phyloP scores from a whole-genome alignment of 53 echinoderm and acorn worm species.

The Astropecten irregularis region DNA sequence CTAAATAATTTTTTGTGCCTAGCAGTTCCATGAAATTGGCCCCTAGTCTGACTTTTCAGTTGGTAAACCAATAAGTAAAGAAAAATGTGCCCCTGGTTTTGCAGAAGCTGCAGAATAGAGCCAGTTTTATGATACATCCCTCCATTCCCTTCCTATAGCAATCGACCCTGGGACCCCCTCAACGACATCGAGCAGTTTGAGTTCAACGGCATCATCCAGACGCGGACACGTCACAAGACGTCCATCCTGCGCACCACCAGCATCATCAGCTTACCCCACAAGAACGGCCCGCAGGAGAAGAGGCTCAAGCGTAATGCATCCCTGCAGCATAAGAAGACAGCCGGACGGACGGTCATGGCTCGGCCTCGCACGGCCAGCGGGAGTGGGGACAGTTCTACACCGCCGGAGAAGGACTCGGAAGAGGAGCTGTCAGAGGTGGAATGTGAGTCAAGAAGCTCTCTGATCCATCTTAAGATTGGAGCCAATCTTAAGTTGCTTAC shows the following conservation, averaged over 20 bases:
- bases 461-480: too few species aligned
- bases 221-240: slow-evolving; percentile 86
- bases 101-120: too few species aligned
- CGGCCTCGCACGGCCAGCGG: slow-evolving; percentile 21
- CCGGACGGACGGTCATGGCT: background rate
- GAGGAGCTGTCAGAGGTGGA: slow-evolving; percentile 70
- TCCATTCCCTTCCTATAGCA: slow-evolving; percentile 56
- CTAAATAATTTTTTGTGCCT: too few species aligned
- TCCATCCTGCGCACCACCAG: slow-evolving; percentile 91
- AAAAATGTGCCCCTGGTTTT: too few species aligned
- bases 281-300: slow-evolving; percentile 66
- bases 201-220: slow-evolving; percentile 79
- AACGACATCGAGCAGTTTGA: slow-evolving; percentile 98
- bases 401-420: slow-evolving; percentile 50
- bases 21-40: too few species aligned
- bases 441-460: slow-evolving; percentile 54
- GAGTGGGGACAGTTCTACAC: slow-evolving; percentile 83
- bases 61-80: too few species aligned
- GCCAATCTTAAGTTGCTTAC: too few species aligned
- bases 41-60: too few species aligned
- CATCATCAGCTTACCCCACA: slow-evolving; percentile 85
- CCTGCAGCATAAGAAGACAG: slow-evolving; percentile 47
- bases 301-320: slow-evolving; percentile 66
- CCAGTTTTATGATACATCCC: too few species aligned
- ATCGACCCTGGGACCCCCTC: slow-evolving; percentile 88